Base-by-base conservation (phyloP, 2,888 invertebrate species). In the Patella depressa region DNA sequence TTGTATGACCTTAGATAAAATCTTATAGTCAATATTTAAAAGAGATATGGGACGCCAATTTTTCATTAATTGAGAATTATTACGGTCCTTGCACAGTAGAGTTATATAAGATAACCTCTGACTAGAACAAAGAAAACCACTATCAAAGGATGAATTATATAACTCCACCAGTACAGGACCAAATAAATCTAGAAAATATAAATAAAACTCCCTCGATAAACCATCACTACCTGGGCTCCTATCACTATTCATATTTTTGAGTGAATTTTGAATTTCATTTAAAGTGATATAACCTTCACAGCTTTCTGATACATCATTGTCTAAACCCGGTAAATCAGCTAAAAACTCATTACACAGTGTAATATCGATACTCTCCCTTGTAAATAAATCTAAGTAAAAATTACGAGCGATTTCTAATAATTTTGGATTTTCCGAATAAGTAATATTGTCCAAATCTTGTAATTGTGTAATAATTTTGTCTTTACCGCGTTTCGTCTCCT, bases 41-140 rank as follows among this genome's bases (percentile, higher is more conserved):
- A 84, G 69, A 14, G 82, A 82, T 53, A 85, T 85, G 7, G 84
- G 86, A 24, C 83, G 70, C 73, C 82, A 84, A 71, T 79, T 79
- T 79, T 83, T 82, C 73, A 85, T 74, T 72, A 78, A 15, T 14
- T 73, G 24, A 12, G 76, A 45, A 59, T 82, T 76, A 70, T 70
- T 53, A 24, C 29, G 53, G 73, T 84, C 83, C 81, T 84, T 83
- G 75, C 82, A 82, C 54, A 85, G 54, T 29, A 81, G 74, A 53
- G 79, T 78, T 17, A 81, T 80, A 71, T 74, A 78, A 55, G 74
- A 75, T 7, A 69, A 24, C 69, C 78, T 78, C 55, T 76, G 76
- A 24, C 73, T 59, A 12, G 69, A 59, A 34, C 79, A 76, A 5
- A 83, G 74, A 24, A 55, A n/a, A 53, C 74, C 75, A 19, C 70